Evolutionary conservation across 2,888 invertebrate species (phyloP).

Genomic region (Athetis lepigone): DNA sequence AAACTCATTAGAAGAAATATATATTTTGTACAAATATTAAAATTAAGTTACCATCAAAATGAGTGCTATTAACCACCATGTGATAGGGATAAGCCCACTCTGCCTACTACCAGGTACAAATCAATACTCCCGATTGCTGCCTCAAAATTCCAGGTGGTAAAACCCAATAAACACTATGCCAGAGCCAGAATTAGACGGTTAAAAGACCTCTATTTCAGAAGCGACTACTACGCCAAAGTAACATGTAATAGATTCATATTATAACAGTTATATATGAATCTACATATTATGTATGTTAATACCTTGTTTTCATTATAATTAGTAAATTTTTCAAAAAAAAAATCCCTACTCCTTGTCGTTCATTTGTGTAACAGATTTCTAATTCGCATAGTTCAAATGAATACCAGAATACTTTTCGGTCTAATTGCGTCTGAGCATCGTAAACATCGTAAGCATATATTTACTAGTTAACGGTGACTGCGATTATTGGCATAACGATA

Average conservation of each 20-base stretch:
- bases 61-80: too few relatives aligned
- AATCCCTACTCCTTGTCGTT: conserved; percentile 13
- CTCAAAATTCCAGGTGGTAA: neutral
- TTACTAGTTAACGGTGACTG: conserved; percentile 60
- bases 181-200: too few relatives aligned
- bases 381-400: conserved; percentile 64
- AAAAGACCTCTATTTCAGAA: neutral
- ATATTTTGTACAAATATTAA: too few relatives aligned
- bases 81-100: neutral
- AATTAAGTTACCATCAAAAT: too few relatives aligned
- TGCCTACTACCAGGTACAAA: too few relatives aligned
- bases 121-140: neutral
- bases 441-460: conserved; percentile 55
- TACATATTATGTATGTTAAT: too few relatives aligned
- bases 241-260: neutral
- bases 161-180: neutral
- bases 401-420: conserved; percentile 67
- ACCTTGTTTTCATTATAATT: too few relatives aligned
- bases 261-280: too few relatives aligned
- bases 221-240: neutral
- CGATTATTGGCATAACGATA: conserved; percentile 60
- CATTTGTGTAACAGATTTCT: conserved; percentile 61
- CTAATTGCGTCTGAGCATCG: conserved; percentile 59
- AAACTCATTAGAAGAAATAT: too few relatives aligned
- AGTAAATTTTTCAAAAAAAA: too few relatives aligned